Percentiles rank a stretch among this genome's conserved stretches.
phyloP scores from a whole-genome alignment of 2,797 vertebrate genomes.

The Neoniphon sammara region DNA sequence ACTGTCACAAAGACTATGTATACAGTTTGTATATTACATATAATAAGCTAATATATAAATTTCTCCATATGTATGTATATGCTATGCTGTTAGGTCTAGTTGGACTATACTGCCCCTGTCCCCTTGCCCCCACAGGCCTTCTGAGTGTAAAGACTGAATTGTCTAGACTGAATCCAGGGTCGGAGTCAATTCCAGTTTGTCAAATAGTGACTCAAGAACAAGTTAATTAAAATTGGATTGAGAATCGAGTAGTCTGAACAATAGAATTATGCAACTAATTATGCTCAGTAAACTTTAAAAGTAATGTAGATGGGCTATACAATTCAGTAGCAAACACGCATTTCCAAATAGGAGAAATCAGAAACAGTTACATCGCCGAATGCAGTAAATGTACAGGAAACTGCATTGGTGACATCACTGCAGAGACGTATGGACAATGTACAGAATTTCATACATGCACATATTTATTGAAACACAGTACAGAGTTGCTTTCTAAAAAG shows the following conservation, averaged over 20 bases:
- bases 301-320: slow-evolving; percentile 5
- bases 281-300: slow-evolving; percentile 3
- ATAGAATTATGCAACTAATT: slow-evolving; percentile 4
- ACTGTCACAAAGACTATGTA: slow-evolving; percentile 77
- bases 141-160: background rate
- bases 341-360: slow-evolving; percentile 8
- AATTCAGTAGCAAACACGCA: background rate
- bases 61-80: slow-evolving; percentile 73
- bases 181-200: slow-evolving; percentile 41
- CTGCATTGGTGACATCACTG: background rate
- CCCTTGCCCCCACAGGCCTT: background rate
- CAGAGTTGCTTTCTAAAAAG: background rate
- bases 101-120: slow-evolving; percentile 37
- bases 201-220: slow-evolving; percentile 35
- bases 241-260: slow-evolving; percentile 26
- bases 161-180: slow-evolving; percentile 26
- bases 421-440: background rate
- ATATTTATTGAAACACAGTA: background rate
- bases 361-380: slow-evolving; percentile 6
- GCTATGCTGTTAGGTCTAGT: slow-evolving; percentile 71
- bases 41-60: slow-evolving; percentile 79
- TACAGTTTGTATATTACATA: slow-evolving; percentile 84
- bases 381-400: slow-evolving; percentile 8
- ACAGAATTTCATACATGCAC: background rate
- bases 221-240: slow-evolving; percentile 14